Evolutionary conservation across 2,888 invertebrate genomes (phyloP).

Genomic region (Eupeodes latifasciatus): DNA sequence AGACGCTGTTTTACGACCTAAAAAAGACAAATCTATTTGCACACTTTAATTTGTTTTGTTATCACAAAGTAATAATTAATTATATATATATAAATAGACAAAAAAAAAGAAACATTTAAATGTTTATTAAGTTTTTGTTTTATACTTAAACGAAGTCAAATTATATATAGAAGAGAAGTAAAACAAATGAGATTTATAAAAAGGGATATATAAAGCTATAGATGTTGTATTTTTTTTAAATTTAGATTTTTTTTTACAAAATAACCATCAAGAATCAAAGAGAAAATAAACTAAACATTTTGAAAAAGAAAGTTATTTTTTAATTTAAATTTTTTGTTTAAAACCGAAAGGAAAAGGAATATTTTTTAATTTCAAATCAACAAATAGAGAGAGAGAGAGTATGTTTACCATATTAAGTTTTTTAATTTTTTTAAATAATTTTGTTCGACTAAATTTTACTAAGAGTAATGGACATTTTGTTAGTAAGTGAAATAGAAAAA

Average conservation of each 20-base stretch:
- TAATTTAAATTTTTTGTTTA: background rate
- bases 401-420: constrained; percentile 50
- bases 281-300: constrained; percentile 49
- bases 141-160: constrained; percentile 67
- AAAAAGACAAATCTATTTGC: constrained; percentile 73
- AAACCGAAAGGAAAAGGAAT: constrained; percentile 27
- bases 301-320: constrained; percentile 6
- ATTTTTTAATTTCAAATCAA: constrained; percentile 27
- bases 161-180: constrained; percentile 72
- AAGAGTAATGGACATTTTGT: constrained; percentile 65
- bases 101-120: constrained; percentile 45
- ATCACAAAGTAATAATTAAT: constrained; percentile 33
- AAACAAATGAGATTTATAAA: constrained; percentile 69
- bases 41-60: constrained; percentile 63
- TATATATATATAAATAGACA: constrained; percentile 33
- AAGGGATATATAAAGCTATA: constrained; percentile 38
- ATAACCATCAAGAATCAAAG: constrained; percentile 61
- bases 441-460: constrained; percentile 46
- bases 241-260: constrained; percentile 50
- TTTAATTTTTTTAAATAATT: constrained; percentile 1
- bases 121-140: constrained; percentile 8
- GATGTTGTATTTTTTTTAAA: constrained; percentile 21
- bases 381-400: constrained; percentile 19
- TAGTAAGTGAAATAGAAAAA: constrained; percentile 61
- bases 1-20: constrained; percentile 74